phyloP scores from a whole-genome alignment of 2,888 invertebrate species.

The Argyresthia goedartella region DNA sequence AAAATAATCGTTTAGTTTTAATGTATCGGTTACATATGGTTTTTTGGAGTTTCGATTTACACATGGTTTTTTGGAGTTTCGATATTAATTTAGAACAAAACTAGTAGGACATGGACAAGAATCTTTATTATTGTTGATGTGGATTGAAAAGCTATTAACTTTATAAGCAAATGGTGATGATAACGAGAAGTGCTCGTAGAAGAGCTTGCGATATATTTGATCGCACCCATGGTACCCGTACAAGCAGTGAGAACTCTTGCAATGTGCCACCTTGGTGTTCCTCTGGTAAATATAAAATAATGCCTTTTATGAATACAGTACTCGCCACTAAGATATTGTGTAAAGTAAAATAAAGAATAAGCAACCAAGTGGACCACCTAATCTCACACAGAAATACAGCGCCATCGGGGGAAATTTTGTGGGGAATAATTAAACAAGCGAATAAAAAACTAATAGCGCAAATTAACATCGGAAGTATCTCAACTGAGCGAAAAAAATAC shows the following conservation, averaged over 20 bases:
- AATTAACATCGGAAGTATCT: too few species aligned
- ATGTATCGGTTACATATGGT: background rate
- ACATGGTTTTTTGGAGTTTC: background rate
- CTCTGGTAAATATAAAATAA: background rate
- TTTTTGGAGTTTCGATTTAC: background rate
- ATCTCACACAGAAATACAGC: too few species aligned
- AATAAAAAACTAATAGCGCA: too few species aligned
- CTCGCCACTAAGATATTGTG: too few species aligned
- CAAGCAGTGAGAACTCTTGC: conserved; percentile 17
- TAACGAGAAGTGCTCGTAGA: conserved; percentile 24
- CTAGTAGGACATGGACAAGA: background rate
- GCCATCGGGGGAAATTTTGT: too few species aligned
- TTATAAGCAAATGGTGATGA: conserved; percentile 25
- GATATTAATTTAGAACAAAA: background rate
- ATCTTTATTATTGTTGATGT: too few species aligned
- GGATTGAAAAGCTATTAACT: background rate
- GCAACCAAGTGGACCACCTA: too few species aligned
- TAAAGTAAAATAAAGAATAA: too few species aligned
- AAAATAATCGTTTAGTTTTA: too few species aligned
- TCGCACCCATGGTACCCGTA: conserved; percentile 27
- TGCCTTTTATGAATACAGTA: too few species aligned
- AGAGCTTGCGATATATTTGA: conserved; percentile 30
- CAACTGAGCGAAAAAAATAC: too few species aligned
- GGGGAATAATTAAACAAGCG: too few species aligned
- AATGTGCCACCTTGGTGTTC: conserved; percentile 48